A percentile compares a stretch with the other conserved stretches of the same genome.
phyloP scores from a whole-genome alignment of 2,888 invertebrate species.

The Standfussiana lucernea region DNA sequence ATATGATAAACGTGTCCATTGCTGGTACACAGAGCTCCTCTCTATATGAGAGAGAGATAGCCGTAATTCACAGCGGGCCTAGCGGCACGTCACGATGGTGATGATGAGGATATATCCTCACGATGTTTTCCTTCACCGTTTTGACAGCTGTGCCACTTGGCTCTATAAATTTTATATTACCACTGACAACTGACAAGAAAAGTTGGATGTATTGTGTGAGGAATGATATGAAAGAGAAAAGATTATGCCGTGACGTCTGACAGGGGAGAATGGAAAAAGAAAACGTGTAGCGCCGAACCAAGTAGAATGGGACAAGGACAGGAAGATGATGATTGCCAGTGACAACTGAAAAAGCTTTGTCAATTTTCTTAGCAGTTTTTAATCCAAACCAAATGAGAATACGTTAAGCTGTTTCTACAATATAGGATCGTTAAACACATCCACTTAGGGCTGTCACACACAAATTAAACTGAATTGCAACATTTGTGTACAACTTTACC shows the following conservation, averaged over 20 bases:
- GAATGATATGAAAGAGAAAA: too few species aligned
- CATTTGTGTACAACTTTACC: constrained; percentile 62
- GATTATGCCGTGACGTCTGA: too few species aligned
- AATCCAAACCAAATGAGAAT: neutral
- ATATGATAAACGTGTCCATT: neutral
- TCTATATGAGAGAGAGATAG: neutral
- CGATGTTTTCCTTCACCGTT: neutral
- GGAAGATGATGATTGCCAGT: too few species aligned
- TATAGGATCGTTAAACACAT: constrained; percentile 40
- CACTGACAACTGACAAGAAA: neutral
- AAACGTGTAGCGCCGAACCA: too few species aligned
- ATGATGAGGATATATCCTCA: too few species aligned
- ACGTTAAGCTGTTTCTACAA: constrained; percentile 14
- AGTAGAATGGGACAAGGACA: too few species aligned
- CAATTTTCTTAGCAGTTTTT: neutral
- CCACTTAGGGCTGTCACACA: constrained; percentile 42
- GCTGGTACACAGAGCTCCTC: neutral
- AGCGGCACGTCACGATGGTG: too few species aligned
- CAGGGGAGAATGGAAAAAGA: too few species aligned
- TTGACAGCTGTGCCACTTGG: neutral
- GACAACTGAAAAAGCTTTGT: neutral
- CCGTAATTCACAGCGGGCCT: neutral
- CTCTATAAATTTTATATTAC: neutral
- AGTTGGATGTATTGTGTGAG: too few species aligned
- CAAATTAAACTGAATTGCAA: constrained; percentile 61